These are phyloP conservation scores for Trididemnum clinides DNA, from an alignment of 23 tunicate species.

Conservation along the genomic window DNA sequence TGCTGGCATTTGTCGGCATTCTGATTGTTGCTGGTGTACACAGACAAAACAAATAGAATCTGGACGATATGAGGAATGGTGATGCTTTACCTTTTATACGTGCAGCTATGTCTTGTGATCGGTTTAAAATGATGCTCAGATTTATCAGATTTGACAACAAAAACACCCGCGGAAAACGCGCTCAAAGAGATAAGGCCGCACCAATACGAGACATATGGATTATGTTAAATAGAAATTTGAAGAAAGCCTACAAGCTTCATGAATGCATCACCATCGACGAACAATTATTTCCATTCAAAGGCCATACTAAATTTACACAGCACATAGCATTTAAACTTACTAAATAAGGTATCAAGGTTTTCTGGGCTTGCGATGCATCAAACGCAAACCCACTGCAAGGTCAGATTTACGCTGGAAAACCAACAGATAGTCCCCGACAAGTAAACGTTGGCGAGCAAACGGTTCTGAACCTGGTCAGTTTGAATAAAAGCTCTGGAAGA, in stretches of 20 bases:
- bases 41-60: too few relatives aligned
- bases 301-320: too few relatives aligned
- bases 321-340: neutral
- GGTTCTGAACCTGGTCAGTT: slow-evolving; percentile 22
- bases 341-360: neutral
- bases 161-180: too few relatives aligned
- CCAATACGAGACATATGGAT: too few relatives aligned
- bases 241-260: too few relatives aligned
- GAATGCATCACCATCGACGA: neutral
- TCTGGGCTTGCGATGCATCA: neutral
- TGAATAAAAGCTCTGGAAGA: slow-evolving; percentile 8
- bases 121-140: neutral
- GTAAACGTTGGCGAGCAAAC: too few relatives aligned
- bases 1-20: too few relatives aligned
- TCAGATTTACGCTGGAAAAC: slow-evolving; percentile 11
- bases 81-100: too few relatives aligned
- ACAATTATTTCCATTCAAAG: neutral
- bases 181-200: too few relatives aligned
- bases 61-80: too few relatives aligned
- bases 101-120: neutral
- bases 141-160: neutral
- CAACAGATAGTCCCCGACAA: slow-evolving; percentile 25
- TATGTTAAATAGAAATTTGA: too few relatives aligned
- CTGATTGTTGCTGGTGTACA: too few relatives aligned
- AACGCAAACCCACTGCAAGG: slow-evolving; percentile 19